Conservation (phyloP, 2,797 vertebrate genomes). For the Mus minutoides region DNA sequence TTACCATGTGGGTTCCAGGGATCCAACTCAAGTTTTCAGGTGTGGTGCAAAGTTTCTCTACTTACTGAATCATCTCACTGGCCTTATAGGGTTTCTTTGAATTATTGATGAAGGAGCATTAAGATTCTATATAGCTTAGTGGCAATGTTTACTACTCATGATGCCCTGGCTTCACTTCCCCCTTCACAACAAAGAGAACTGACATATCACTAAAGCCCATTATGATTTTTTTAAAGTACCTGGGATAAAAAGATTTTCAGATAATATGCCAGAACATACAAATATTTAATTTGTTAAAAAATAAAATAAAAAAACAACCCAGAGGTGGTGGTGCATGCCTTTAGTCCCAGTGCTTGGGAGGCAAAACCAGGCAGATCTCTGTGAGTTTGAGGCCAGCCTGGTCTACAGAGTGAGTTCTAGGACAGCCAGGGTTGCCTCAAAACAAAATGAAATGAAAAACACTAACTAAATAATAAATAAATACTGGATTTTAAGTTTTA, state of each 20-base stretch:
- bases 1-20: background rate
- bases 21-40: background rate
- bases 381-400: background rate
- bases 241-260: slow-evolving; percentile 38
- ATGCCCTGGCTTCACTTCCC: background rate
- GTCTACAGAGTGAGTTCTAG: background rate
- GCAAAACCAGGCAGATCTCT: background rate
- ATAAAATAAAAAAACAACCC: background rate
- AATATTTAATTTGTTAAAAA: slow-evolving; percentile 58
- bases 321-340: background rate
- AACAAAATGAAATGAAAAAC: background rate
- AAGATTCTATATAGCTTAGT: background rate
- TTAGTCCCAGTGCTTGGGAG: background rate
- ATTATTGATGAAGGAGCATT: background rate
- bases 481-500: slow-evolving; percentile 54
- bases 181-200: background rate
- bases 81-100: background rate
- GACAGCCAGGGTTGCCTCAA: background rate
- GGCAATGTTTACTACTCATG: background rate
- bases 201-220: slow-evolving; percentile 19
- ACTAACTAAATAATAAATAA: background rate
- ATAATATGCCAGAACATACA: slow-evolving; percentile 32
- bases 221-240: slow-evolving; percentile 59
- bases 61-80: background rate
- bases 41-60: background rate